A percentile compares a stretch with the other conserved stretches of the same genome.
These are phyloP conservation scores for Neosilurus hyrtlii DNA, from an alignment of 2,797 vertebrate genomes.

Conservation along the genomic window DNA sequence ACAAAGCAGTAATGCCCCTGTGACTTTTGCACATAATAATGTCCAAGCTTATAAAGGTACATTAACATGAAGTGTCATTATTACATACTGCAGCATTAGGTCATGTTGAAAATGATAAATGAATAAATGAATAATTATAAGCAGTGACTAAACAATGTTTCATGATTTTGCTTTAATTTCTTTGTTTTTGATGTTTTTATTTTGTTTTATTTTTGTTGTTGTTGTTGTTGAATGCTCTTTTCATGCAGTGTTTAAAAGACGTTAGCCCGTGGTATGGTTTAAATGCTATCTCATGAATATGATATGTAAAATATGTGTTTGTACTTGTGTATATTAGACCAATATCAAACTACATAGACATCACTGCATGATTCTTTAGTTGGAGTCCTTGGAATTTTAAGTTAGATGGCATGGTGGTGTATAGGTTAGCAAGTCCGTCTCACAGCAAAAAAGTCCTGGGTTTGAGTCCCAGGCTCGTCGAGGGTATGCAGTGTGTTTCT, in stretches of 20 bases:
- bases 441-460: too few relatives aligned
- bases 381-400: not conserved
- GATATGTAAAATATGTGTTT: not conserved
- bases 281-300: not conserved
- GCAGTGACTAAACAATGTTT: constrained; percentile 28
- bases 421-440: too few relatives aligned
- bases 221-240: not conserved
- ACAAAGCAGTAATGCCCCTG: constrained; percentile 37
- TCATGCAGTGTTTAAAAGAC: not conserved
- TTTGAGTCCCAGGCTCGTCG: too few relatives aligned
- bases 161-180: constrained; percentile 18
- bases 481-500: too few relatives aligned
- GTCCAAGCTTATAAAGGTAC: constrained; percentile 32
- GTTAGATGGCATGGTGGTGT: too few relatives aligned
- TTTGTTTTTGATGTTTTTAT: not conserved
- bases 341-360: not conserved
- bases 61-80: constrained; percentile 45
- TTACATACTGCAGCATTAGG: constrained; percentile 25
- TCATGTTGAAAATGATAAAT: constrained; percentile 33
- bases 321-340: not conserved
- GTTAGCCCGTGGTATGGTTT: too few relatives aligned
- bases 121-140: constrained; percentile 21
- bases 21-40: constrained; percentile 44
- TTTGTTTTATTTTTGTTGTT: too few relatives aligned
- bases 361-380: not conserved